Base-by-base conservation (phyloP, 2,797 vertebrate genomes). In the Leontocebus nigricollis region DNA sequence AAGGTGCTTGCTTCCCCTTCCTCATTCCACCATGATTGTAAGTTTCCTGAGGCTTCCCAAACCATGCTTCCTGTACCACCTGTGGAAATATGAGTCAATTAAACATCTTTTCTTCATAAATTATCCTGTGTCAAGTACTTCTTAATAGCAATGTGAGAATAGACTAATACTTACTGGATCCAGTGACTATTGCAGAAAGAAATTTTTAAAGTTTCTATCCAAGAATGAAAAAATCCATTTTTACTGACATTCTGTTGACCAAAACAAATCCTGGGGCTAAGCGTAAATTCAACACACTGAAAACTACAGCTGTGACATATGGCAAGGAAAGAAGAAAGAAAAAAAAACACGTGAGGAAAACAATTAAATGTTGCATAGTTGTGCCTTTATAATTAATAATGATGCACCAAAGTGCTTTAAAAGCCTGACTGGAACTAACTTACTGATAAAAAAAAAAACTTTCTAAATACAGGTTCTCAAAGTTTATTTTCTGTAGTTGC, bases 361-460 rank as follows among this genome's bases (percentile, higher is more conserved):
- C 55, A 20, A 82, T 33, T 88, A 67, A 36, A 79, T n/a, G 36
- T 12, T 39, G 9, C 3, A 20, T 17, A 75, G 12, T 17, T 30
- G 13, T 41, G 20, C 12, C 19, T 46, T 92, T 30, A 20, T 48
- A 46, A 41, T 80, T 90, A 89, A 20, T 48, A 75, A 67, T 33
- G 20, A 96, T 20, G 44, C 11, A 36, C 33, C 50, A 76, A 89
- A 85, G 72, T 52, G 17, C 6, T 95, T 61, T 81, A n/a, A 80
- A 27, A 89, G 5, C 30, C n/a, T 83, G 19, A 36, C 5, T 33
- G 33, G 10, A 8, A 85, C 17, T 48, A 12, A 20, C 4, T 0
- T 36, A 20, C 4, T 1, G 46, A 6, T 39, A 13, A 72, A 9
- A 72, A 9, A 72, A 72, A 79, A 88, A 90, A 70, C 7, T 67